Conservation (phyloP, 2,113 vertebrate genomes). For the Caracal caracal region DNA sequence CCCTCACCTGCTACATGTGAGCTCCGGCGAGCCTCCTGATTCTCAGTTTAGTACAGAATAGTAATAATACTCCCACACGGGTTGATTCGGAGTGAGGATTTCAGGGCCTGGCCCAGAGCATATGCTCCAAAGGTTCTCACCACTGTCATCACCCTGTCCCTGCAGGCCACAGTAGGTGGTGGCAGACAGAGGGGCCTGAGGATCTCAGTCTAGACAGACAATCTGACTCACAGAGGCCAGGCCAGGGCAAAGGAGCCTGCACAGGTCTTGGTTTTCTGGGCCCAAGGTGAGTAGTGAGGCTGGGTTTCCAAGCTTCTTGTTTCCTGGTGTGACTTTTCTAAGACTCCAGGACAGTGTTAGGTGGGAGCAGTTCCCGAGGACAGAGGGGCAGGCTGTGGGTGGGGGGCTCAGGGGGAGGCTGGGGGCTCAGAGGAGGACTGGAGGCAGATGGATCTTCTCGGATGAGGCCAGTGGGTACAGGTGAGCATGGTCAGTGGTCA, state of each 20-base stretch:
- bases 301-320: not conserved
- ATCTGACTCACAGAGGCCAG: not conserved
- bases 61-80: not conserved
- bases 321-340: not conserved
- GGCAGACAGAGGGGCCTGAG: not conserved
- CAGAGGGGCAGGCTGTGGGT: not conserved
- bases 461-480: not conserved
- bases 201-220: not conserved
- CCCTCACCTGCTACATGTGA: not conserved
- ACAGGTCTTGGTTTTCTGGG: not conserved
- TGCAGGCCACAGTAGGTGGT: not conserved
- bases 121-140: not conserved
- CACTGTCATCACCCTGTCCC: rapidly evolving
- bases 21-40: not conserved
- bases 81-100: not conserved
- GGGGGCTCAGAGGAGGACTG: not conserved
- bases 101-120: not conserved
- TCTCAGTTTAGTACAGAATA: not conserved
- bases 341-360: not conserved
- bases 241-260: too few relatives aligned
- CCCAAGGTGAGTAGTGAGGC: not conserved
- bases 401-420: not conserved
- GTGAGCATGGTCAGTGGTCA: not conserved
- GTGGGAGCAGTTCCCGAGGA: not conserved
- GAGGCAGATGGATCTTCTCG: not conserved